Evolutionary conservation across 2,113 vertebrate species (phyloP), one percentile per base, ranked within the genome.

Genomic region (Sceloporus undulatus): DNA sequence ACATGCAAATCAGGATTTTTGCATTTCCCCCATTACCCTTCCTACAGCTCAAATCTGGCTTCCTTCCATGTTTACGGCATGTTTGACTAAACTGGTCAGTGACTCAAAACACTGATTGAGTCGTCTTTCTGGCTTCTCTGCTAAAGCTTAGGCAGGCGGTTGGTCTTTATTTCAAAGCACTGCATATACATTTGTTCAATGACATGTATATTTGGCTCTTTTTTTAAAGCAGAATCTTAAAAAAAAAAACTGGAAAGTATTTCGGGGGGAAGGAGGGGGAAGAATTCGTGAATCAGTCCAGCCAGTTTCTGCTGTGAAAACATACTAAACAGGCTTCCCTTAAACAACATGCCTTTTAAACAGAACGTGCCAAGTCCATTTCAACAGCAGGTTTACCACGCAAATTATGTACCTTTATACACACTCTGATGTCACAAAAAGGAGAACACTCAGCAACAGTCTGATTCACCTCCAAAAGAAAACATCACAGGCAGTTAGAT

Each of bases 11-110:
- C 40, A 84, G 27, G 42, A 48, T 11, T 42, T 42, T 3, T 38
- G 2, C 25, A 74, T 65, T 2, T 18, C 18, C 10, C 29, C 21
- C 21, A 8, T 21, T 3, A 2, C 52, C n/a, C 4, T 38, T 16
- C 7, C 48, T 48, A 48, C 48, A 48, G 23, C 68, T 40, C 59
- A 62, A 23, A 11, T 9, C 59, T 81, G n/a, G 79, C 56, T 65
- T 81, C 16, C 59, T 66, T 68, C 80, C 25, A 66, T 62, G 13
- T 82, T 82, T 9, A 27, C 40, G 29, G 38, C 80, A 42, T 9
- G 21, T 84, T 70, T 48, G 81, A 82, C 81, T 52, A 52, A 9
- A 71, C 27, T 84, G 27, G 42, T 42, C 81, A 83, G 23, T 83
- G 82, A 71, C 66, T 70, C 82, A 52, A 66, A 56, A 52, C 27